These are phyloP conservation scores for Pluvianellus socialis DNA, from an alignment of 2,113 vertebrate genomes.

Conservation along the genomic window DNA sequence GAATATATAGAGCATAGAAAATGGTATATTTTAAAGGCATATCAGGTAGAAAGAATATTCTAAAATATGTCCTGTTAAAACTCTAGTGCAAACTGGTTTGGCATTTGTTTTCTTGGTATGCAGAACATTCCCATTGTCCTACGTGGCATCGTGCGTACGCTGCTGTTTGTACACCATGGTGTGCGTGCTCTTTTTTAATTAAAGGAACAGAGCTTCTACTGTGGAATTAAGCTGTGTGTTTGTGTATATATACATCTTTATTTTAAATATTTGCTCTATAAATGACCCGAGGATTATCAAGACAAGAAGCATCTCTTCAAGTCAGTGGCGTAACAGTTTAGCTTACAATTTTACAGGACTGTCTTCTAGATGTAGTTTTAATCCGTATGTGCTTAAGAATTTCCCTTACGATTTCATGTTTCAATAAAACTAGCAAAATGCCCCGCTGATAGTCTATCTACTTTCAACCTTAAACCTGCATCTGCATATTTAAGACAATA, in stretches of 20 bases:
- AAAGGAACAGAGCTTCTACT: neutral
- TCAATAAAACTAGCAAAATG: neutral
- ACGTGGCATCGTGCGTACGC: neutral
- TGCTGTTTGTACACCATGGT: neutral
- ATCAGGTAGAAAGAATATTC: slow-evolving; percentile 11
- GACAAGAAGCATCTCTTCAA: neutral
- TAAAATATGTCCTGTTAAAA: slow-evolving; percentile 7
- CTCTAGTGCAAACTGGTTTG: neutral
- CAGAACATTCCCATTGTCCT: neutral
- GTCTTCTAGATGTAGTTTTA: neutral
- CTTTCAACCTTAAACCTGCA: neutral
- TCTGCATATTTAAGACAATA: neutral
- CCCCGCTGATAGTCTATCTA: neutral
- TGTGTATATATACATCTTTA: neutral
- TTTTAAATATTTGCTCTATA: neutral
- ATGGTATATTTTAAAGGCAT: slow-evolving; percentile 44
- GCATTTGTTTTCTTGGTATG: neutral
- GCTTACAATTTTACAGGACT: neutral
- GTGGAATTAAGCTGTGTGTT: neutral
- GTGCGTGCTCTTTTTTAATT: neutral
- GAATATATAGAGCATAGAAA: slow-evolving; percentile 69
- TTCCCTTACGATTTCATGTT: neutral
- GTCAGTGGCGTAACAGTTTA: neutral
- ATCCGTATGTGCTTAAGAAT: neutral
- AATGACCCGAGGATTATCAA: neutral